Conservation (phyloP, 2,888 invertebrate species). For the Andrena trimmerana region DNA sequence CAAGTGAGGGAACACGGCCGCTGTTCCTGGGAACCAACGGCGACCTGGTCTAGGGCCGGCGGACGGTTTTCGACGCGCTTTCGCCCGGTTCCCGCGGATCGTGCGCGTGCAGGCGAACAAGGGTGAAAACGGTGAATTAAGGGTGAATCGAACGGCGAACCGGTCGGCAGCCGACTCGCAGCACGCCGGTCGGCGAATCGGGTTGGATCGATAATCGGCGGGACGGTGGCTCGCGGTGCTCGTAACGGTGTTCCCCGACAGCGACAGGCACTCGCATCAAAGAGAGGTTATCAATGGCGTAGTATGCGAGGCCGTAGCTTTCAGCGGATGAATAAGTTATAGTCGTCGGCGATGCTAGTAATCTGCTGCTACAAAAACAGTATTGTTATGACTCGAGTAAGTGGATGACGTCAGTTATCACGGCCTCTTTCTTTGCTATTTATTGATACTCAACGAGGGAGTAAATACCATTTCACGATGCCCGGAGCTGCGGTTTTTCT, state of each 20-base stretch:
- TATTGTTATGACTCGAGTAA: constrained; percentile 67
- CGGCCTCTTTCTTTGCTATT: constrained; percentile 63
- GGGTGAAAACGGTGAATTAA: neutral
- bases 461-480: constrained; percentile 53
- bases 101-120: no score
- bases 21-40: constrained; percentile 8
- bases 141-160: neutral
- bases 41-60: neutral
- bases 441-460: constrained; percentile 62
- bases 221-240: neutral
- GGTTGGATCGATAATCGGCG: constrained; percentile 46
- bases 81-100: no score
- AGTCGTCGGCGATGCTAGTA: constrained; percentile 60
- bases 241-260: constrained; percentile 27
- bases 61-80: neutral
- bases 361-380: constrained; percentile 64
- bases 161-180: neutral
- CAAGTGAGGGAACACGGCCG: constrained; percentile 46
- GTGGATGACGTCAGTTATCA: constrained; percentile 65
- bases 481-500: neutral
- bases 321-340: constrained; percentile 66
- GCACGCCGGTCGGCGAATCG: constrained; percentile 16
- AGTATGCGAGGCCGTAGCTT: constrained; percentile 49
- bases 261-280: constrained; percentile 52
- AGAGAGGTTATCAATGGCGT: constrained; percentile 67